A percentile compares a stretch with the other conserved stretches of the same genome.
Conservation (phyloP, 2,888 invertebrate species). For the Biston stratarius region DNA sequence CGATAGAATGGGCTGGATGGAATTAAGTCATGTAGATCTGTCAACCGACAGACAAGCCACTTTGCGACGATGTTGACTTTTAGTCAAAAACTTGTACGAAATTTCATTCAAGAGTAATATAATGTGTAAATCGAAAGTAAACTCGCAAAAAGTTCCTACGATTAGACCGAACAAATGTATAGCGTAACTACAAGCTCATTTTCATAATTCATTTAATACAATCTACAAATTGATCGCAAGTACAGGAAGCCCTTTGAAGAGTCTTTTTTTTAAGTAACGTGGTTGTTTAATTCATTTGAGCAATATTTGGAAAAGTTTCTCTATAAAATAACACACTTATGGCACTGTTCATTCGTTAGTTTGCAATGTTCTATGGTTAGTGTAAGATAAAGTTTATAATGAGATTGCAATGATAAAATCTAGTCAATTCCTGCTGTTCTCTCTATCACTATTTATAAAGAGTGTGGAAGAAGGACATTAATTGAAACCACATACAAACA, state of each 20-base stretch:
- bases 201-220: constrained; percentile 31
- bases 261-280: constrained; percentile 56
- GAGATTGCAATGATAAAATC: constrained; percentile 16
- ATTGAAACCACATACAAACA: not conserved
- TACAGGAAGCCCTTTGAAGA: constrained; percentile 72
- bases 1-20: too few species aligned
- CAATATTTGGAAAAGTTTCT: constrained; percentile 69
- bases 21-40: too few species aligned
- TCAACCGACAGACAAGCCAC: too few species aligned
- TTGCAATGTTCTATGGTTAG: constrained; percentile 52
- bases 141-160: not conserved
- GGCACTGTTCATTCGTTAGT: constrained; percentile 82
- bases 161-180: constrained; percentile 12
- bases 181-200: constrained; percentile 37
- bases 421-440: constrained; percentile 43
- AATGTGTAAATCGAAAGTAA: constrained; percentile 2
- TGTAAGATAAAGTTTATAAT: constrained; percentile 23
- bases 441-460: constrained; percentile 39
- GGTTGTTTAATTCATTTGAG: constrained; percentile 61
- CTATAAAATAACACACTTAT: constrained; percentile 68
- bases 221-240: constrained; percentile 60
- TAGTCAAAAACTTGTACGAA: not conserved
- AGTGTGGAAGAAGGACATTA: not conserved
- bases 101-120: not conserved
- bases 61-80: too few species aligned